Evolutionary conservation across 1,140 invertebrate species (phyloP), one percentile per base, ranked within the genome.

Genomic region (Eumaeus atala): DNA sequence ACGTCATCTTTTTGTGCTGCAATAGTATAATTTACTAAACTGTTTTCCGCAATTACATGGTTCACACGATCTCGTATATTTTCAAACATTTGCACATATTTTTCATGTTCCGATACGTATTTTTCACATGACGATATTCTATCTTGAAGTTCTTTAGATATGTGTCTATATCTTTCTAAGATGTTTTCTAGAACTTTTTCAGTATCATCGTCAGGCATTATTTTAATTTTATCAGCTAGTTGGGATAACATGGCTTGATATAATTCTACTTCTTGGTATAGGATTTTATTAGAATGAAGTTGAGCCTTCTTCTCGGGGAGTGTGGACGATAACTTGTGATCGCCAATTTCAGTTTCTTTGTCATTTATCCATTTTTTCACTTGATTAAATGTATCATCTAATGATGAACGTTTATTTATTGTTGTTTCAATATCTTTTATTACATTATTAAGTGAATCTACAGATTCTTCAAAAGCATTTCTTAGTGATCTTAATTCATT

Each of bases 351-450:
- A 77, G 94, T 93, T 21, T 90, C 88, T 68, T 93, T 91, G 0
- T 96, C 94, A 35, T 90, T 88, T 7, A 97, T 89, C 93, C 95
- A 97, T 69, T 93, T 91, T 61, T 92, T 91, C 4, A 94, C 91
- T 87, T 96, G 94, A 50, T 91, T 91, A 62, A 94, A 94, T 60
- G 94, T 96, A 68, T 97, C 96, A 72, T 97, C 95, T 73, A 97
- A 96, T 0, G 95, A 96, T 6, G 95, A 95, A 73, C 95, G 90
- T 64, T 97, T 94, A 72, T 96, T 93, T 37, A 96, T 91, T 18
- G 94, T 92, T 16, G 91, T 94, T 87, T 97, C 95, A 36, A 97
- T 92, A 64, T 92, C 92, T 77, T 97, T 97, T 57, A 96, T 92
- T 6, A 96, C 91, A 2, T 91, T 91, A 80, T 95, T 97, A 0